Conservation (phyloP, 1,140 invertebrate species). For the Drosophila sucinea region DNA sequence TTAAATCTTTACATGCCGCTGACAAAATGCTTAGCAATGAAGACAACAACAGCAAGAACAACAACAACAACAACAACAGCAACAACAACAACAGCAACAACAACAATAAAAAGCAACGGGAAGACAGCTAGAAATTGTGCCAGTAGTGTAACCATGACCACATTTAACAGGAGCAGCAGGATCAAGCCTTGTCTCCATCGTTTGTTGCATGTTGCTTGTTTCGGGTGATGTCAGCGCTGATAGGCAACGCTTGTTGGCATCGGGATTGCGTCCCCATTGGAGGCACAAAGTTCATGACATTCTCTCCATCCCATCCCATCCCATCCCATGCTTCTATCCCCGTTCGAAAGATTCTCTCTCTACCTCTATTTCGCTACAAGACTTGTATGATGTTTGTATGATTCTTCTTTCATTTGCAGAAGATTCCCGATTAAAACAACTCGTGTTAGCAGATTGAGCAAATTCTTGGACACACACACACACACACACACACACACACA, state of each 20-base stretch:
- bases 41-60: slow-evolving; percentile 48
- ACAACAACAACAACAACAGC: slow-evolving; percentile 52
- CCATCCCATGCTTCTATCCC: background rate
- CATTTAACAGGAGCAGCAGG: slow-evolving; percentile 78
- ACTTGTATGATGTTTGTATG: slow-evolving; percentile 48
- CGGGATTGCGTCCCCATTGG: slow-evolving; percentile 38
- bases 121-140: slow-evolving; percentile 69
- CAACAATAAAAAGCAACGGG: slow-evolving; percentile 36
- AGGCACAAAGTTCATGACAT: slow-evolving; percentile 69
- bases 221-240: slow-evolving; percentile 70
- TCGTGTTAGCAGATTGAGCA: slow-evolving; percentile 63
- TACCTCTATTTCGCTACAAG: slow-evolving; percentile 34
- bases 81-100: slow-evolving; percentile 34
- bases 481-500: background rate
- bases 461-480: slow-evolving; percentile 45
- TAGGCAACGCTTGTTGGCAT: slow-evolving; percentile 63
- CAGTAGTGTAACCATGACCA: slow-evolving; percentile 67
- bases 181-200: slow-evolving; percentile 66
- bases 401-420: slow-evolving; percentile 34
- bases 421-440: slow-evolving; percentile 69
- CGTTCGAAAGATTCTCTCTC: slow-evolving; percentile 9
- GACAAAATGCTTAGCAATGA: slow-evolving; percentile 76
- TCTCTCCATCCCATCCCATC: slow-evolving; percentile 29
- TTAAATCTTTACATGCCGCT: slow-evolving; percentile 77
- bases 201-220: slow-evolving; percentile 41